phyloP scores from a whole-genome alignment of 92 coral and sea anemone species.

The Zoanthus gigantus region DNA sequence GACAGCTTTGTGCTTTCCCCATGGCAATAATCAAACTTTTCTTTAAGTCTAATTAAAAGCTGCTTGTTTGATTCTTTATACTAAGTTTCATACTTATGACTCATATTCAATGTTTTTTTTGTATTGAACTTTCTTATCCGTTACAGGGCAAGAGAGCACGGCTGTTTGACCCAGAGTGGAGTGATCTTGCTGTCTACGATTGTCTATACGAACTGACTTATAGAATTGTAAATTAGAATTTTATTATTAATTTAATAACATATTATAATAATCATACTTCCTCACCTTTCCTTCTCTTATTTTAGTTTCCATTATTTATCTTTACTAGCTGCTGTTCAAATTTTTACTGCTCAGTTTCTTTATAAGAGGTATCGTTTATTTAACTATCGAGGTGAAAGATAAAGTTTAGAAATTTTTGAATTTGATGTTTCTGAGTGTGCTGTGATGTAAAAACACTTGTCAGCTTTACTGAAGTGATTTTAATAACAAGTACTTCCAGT shows the following conservation, averaged over 20 bases:
- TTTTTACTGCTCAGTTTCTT: slow-evolving; percentile 38
- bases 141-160: slow-evolving; percentile 72
- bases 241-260: slow-evolving; percentile 39
- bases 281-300: slow-evolving; percentile 1
- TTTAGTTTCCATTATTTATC: slow-evolving; percentile 39
- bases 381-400: slow-evolving; percentile 25
- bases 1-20: too few relatives aligned
- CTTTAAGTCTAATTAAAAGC: too few relatives aligned
- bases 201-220: slow-evolving; percentile 7
- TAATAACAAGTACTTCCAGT: not conserved
- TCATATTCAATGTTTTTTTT: too few relatives aligned
- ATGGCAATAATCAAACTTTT: too few relatives aligned
- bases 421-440: not conserved
- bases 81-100: too few relatives aligned
- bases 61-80: too few relatives aligned
- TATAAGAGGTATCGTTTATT: slow-evolving; percentile 46
- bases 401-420: slow-evolving; percentile 23
- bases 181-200: not conserved
- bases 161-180: slow-evolving; percentile 63
- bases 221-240: slow-evolving; percentile 24
- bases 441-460: not conserved
- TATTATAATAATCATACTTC: slow-evolving; percentile 30
- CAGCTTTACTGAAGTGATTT: not conserved
- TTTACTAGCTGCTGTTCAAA: slow-evolving; percentile 16
- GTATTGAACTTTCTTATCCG: not conserved